phyloP scores from a whole-genome alignment of 2,113 vertebrate species.

The Podarcis raffonei region DNA sequence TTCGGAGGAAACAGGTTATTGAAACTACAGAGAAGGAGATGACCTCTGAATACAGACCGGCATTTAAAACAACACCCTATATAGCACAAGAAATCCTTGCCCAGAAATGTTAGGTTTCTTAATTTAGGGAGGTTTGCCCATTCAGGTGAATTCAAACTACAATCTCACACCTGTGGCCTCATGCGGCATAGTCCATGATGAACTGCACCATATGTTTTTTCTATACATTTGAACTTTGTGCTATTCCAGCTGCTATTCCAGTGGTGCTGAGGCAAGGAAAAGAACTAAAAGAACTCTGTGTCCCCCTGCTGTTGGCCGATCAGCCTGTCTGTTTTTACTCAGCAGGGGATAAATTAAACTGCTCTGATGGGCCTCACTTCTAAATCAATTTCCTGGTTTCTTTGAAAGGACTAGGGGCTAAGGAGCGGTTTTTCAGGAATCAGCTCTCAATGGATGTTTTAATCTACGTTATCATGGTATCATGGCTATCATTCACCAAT shows the following conservation, averaged over 20 bases:
- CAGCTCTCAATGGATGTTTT: not conserved
- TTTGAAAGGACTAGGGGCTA: not conserved
- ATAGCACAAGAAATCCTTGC: not conserved
- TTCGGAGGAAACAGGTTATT: not conserved
- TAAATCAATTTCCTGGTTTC: conserved; percentile 31
- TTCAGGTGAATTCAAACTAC: not conserved
- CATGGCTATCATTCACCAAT: conserved; percentile 13
- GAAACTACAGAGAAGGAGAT: not conserved
- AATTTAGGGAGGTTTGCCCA: not conserved
- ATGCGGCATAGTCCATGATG: not conserved
- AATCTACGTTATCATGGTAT: conserved; percentile 13
- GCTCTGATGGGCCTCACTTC: not conserved
- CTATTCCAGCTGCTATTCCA: not conserved
- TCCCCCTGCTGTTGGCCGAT: conserved; percentile 12
- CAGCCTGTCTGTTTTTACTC: not conserved
- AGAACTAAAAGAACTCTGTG: not conserved
- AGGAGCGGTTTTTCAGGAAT: conserved; percentile 5
- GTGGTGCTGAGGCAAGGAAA: not conserved
- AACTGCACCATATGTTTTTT: not conserved
- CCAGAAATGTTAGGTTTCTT: not conserved
- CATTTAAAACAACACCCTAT: not conserved
- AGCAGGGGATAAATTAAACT: not conserved
- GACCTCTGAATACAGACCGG: not conserved
- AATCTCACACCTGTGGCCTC: too few relatives aligned
- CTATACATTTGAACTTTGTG: not conserved